Evolutionary conservation across 2,888 invertebrate genomes (phyloP).

Genomic region (Podabrus alpinus): DNA sequence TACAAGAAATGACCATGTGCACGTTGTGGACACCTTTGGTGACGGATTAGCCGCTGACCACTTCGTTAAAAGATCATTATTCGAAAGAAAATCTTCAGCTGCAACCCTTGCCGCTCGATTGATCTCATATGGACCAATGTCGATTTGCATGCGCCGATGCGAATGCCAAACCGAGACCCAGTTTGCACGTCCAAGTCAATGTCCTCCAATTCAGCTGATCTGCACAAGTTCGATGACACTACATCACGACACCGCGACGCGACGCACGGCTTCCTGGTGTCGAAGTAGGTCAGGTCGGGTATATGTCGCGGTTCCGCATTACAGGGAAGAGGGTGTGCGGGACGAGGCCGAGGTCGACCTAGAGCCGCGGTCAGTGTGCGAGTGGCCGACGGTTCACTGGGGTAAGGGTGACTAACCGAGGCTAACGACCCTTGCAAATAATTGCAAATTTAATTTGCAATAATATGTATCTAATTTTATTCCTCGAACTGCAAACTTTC

Average conservation of each 20-base stretch:
- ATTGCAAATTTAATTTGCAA: slow-evolving; percentile 6
- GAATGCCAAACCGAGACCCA: slow-evolving; percentile 48
- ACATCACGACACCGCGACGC: slow-evolving; percentile 48
- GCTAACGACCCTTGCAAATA: slow-evolving; percentile 44
- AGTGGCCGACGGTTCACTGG: slow-evolving; percentile 57
- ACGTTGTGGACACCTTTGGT: slow-evolving; percentile 33
- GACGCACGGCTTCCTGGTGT: slow-evolving; percentile 50
- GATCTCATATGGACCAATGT: slow-evolving; percentile 23
- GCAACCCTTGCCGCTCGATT: slow-evolving; percentile 37
- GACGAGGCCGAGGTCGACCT: slow-evolving; percentile 37
- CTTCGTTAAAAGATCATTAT: slow-evolving; percentile 34
- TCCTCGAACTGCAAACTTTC: slow-evolving; percentile 34
- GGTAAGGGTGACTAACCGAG: slow-evolving; percentile 57
- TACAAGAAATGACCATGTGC: slow-evolving; percentile 35
- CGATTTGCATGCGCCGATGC: slow-evolving; percentile 38
- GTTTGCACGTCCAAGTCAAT: slow-evolving; percentile 46
- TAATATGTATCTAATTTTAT: not conserved
- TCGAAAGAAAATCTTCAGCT: slow-evolving; percentile 33
- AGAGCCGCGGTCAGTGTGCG: slow-evolving; percentile 54
- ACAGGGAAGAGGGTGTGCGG: slow-evolving; percentile 36
- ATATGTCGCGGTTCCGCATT: slow-evolving; percentile 42
- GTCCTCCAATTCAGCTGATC: slow-evolving; percentile 49
- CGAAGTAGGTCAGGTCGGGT: slow-evolving; percentile 52
- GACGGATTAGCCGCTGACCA: slow-evolving; percentile 38
- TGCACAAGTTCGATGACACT: slow-evolving; percentile 47